phyloP scores from a whole-genome alignment of 1,140 invertebrate species.

The Diprion similis region DNA sequence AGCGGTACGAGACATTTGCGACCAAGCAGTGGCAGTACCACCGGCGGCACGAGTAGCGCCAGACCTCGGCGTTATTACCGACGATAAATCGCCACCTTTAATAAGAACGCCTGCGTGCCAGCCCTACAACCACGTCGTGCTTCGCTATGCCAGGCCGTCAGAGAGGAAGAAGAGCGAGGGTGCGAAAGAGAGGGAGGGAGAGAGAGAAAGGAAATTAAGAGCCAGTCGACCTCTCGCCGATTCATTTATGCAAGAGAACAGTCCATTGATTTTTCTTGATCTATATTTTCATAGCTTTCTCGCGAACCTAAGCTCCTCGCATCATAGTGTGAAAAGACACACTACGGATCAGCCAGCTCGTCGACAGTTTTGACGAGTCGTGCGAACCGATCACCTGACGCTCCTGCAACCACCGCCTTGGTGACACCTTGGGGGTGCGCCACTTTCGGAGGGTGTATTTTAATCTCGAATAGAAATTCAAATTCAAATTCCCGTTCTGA shows the following conservation, averaged over 20 bases:
- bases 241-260: too few species aligned
- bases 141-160: background rate
- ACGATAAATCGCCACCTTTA: slow-evolving; percentile 61
- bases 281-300: too few species aligned
- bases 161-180: background rate
- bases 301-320: too few species aligned
- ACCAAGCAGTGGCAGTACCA: slow-evolving; percentile 48
- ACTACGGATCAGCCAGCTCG: background rate
- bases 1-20: slow-evolving; percentile 37
- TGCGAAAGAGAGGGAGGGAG: slow-evolving; percentile 12
- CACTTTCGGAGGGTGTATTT: background rate
- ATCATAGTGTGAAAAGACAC: background rate
- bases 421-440: background rate
- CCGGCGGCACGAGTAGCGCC: slow-evolving; percentile 24
- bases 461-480: background rate
- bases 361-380: background rate
- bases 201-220: slow-evolving; percentile 22
- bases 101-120: slow-evolving; percentile 47
- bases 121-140: background rate
- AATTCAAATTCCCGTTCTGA: slow-evolving; percentile 2
- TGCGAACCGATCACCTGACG: slow-evolving; percentile 3
- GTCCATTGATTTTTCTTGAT: too few species aligned
- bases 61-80: slow-evolving; percentile 52
- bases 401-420: background rate
- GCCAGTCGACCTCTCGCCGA: slow-evolving; percentile 6